Percentiles rank a stretch among this genome's conserved stretches.
Conservation (phyloP, 1,140 invertebrate species). For the Delia radicum region DNA sequence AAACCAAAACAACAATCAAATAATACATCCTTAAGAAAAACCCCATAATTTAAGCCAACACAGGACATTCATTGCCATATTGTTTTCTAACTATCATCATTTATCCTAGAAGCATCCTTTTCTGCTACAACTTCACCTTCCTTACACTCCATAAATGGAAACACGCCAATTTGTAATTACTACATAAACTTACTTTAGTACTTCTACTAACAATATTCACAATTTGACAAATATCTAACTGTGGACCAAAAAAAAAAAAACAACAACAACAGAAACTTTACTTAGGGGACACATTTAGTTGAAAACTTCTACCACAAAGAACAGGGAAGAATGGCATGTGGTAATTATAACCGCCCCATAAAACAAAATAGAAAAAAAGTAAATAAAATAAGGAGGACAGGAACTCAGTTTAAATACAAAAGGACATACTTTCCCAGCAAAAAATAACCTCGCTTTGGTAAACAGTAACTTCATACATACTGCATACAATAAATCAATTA, state of each 20-base stretch:
- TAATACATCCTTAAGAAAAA: neutral
- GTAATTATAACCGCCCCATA: neutral
- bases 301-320: neutral
- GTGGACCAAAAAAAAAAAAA: too few species aligned
- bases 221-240: neutral
- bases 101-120: too few species aligned
- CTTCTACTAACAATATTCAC: neutral
- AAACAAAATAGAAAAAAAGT: neutral
- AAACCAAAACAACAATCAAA: neutral
- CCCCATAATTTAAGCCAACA: neutral
- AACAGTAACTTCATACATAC: too few species aligned
- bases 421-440: too few species aligned
- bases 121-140: too few species aligned
- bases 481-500: too few species aligned
- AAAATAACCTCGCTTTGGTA: too few species aligned
- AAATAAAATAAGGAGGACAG: too few species aligned
- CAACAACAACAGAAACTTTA: too few species aligned
- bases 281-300: constrained; percentile 1
- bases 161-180: constrained; percentile 1
- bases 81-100: neutral
- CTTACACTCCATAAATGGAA: neutral
- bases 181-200: neutral
- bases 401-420: too few species aligned
- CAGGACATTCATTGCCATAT: neutral
- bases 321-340: neutral